Conservation (phyloP, 2,888 invertebrate genomes). For the Sisyra terminalis region DNA sequence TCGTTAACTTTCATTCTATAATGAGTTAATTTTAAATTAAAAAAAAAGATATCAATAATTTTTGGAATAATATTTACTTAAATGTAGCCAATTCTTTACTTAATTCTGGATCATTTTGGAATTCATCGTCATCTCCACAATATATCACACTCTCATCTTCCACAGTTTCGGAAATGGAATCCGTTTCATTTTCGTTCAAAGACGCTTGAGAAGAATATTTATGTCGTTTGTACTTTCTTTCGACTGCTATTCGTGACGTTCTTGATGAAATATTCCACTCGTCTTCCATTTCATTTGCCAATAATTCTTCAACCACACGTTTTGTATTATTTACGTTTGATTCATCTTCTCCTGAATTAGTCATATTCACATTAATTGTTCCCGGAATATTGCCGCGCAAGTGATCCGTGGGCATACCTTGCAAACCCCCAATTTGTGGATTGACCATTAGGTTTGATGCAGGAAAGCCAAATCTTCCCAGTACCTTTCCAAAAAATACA, state of each 20-base stretch:
- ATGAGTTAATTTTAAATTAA: too few species aligned
- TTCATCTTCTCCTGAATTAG: neutral
- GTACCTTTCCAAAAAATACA: conserved; percentile 17
- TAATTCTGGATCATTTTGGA: conserved; percentile 26
- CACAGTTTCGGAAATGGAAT: neutral
- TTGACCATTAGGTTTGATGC: conserved; percentile 27
- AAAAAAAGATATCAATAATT: too few species aligned
- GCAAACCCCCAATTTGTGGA: conserved; percentile 24
- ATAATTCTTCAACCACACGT: conserved; percentile 6
- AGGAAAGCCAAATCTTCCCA: conserved; percentile 24
- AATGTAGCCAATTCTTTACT: conserved; percentile 24
- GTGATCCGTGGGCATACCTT: conserved; percentile 15
- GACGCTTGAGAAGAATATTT: too few species aligned
- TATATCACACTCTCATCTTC: neutral
- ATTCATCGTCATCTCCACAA: conserved; percentile 17
- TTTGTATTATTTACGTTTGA: neutral
- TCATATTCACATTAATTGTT: neutral
- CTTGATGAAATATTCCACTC: neutral
- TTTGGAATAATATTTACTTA: conserved; percentile 9
- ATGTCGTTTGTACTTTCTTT: too few species aligned
- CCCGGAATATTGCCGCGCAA: neutral
- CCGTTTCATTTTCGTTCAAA: too few species aligned
- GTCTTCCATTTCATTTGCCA: conserved; percentile 2
- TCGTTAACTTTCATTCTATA: too few species aligned
- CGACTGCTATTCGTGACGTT: neutral